Percentiles rank a stretch among this genome's conserved stretches.
Conservation (phyloP, 2,888 invertebrate species). For the Zelleria hepariella region DNA sequence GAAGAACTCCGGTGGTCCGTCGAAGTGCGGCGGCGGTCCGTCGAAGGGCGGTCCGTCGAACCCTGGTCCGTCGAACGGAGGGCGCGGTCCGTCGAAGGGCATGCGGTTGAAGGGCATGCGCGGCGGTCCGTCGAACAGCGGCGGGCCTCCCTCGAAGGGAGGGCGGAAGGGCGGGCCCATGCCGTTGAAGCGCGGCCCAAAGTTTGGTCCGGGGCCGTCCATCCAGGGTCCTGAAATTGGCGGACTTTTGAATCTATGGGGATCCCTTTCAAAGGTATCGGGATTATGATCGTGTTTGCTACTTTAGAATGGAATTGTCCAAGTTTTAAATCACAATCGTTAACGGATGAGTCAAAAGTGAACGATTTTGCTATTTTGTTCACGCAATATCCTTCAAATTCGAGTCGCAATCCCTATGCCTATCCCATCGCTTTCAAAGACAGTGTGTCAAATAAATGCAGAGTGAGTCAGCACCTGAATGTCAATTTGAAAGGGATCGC, state of each 20-base stretch:
- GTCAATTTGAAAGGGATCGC: too few species aligned
- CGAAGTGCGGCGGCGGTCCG: conserved; percentile 28
- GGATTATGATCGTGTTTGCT: too few species aligned
- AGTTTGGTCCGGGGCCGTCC: conserved; percentile 44
- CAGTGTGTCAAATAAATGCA: too few species aligned
- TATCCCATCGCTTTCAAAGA: too few species aligned
- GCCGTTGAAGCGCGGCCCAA: conserved; percentile 45
- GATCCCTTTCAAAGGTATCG: neutral
- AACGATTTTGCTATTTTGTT: too few species aligned
- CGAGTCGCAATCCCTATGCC: too few species aligned
- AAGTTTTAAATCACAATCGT: too few species aligned
- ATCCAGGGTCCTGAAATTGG: conserved; percentile 55
- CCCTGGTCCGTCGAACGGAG: conserved; percentile 19
- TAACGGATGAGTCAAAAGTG: too few species aligned
- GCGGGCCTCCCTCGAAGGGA: conserved; percentile 18
- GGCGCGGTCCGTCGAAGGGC: conserved; percentile 21
- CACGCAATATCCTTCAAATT: too few species aligned
- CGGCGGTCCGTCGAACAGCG: conserved; percentile 17
- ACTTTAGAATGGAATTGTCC: too few species aligned
- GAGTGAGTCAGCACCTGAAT: too few species aligned
- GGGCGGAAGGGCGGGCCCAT: too few species aligned
- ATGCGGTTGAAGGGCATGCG: conserved; percentile 17
- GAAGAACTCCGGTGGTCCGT: conserved; percentile 50
- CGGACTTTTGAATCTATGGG: neutral
- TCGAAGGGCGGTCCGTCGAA: conserved; percentile 35